Evolutionary conservation across 2,797 vertebrate species (phyloP).

Genomic region (Falco columbarius): DNA sequence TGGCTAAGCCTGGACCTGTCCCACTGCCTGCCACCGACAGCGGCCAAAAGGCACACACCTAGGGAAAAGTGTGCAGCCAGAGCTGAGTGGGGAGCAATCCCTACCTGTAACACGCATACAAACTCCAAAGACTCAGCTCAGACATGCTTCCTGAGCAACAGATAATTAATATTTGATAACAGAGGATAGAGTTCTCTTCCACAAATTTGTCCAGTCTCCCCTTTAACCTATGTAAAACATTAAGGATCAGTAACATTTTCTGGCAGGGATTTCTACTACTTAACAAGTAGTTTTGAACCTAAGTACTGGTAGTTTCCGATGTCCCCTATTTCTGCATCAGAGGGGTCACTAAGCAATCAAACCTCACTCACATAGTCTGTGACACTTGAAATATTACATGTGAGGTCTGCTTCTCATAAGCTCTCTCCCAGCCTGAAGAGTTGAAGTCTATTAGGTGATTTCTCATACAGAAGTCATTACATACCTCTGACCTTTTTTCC

Average conservation of each 20-base stretch:
- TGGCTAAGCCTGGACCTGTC: neutral
- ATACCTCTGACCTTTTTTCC: neutral
- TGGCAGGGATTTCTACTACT: neutral
- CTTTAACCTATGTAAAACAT: neutral
- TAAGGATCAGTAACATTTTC: neutral
- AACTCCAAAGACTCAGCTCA: neutral
- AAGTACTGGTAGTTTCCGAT: neutral
- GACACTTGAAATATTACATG: neutral
- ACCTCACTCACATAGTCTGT: neutral
- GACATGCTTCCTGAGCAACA: neutral
- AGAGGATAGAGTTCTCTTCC: neutral
- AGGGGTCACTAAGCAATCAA: neutral
- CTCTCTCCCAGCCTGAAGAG: neutral
- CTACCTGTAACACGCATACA: neutral
- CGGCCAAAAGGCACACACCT: neutral
- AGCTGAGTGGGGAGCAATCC: rapidly evolving
- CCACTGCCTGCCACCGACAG: neutral
- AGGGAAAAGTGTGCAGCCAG: rapidly evolving
- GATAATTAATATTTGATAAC: neutral
- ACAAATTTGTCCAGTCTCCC: neutral
- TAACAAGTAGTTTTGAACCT: neutral
- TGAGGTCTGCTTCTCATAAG: neutral
- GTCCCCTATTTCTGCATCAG: neutral
- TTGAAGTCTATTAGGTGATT: neutral
- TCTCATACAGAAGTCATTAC: neutral